A percentile compares a stretch with the other conserved stretches of the same genome.
phyloP scores from a whole-genome alignment of 2,797 vertebrate species.

The Trematomus bernacchii region DNA sequence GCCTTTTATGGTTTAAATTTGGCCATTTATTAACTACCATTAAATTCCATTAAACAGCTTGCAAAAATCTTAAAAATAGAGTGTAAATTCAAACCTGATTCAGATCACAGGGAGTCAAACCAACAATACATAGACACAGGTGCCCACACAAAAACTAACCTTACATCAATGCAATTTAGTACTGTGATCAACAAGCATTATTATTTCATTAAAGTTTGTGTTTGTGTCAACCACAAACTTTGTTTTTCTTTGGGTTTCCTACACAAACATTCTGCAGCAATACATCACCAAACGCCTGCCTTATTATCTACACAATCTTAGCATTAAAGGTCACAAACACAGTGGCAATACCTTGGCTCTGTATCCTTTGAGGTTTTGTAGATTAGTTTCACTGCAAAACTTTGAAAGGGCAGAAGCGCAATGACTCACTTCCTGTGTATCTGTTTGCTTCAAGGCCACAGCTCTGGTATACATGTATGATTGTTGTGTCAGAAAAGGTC shows the following conservation, averaged over 20 bases:
- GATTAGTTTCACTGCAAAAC: constrained; percentile 14
- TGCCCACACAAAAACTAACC: neutral
- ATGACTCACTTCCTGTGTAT: constrained; percentile 40
- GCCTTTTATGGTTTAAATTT: neutral
- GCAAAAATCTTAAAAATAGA: constrained; percentile 1
- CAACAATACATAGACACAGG: neutral
- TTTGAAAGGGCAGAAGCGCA: constrained; percentile 13
- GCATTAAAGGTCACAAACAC: constrained; percentile 12
- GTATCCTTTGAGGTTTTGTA: neutral
- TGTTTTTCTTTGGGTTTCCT: neutral
- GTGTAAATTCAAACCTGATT: neutral
- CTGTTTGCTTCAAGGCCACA: neutral
- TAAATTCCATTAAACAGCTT: neutral
- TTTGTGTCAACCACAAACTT: too few species aligned
- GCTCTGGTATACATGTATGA: neutral
- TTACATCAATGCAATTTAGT: neutral
- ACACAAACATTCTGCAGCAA: neutral
- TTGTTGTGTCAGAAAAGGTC: neutral
- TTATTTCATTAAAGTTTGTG: too few species aligned
- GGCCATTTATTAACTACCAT: neutral
- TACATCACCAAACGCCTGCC: neutral
- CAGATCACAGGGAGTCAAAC: neutral
- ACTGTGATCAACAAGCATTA: neutral
- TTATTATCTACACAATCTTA: constrained; percentile 9
- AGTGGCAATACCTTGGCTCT: constrained; percentile 19